phyloP scores from a whole-genome alignment of 2,797 vertebrate species.

The Anas flavirostris region DNA sequence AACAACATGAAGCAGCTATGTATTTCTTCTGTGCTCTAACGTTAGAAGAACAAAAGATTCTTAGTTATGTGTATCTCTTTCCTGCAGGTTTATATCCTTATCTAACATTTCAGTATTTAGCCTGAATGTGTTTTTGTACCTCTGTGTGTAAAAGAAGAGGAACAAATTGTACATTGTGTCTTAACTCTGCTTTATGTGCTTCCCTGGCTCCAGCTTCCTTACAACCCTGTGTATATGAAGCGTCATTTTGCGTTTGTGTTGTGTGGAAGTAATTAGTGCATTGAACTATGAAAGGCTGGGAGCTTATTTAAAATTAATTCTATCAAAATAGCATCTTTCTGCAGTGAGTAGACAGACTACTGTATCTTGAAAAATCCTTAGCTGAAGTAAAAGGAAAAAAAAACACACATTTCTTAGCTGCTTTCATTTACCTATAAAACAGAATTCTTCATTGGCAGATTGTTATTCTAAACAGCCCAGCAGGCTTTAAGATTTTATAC shows the following conservation, averaged over 20 bases:
- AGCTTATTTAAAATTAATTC: constrained; percentile 70
- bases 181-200: neutral
- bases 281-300: constrained; percentile 36
- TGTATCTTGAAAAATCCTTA: neutral
- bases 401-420: neutral
- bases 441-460: neutral
- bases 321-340: constrained; percentile 44
- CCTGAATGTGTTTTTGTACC: neutral
- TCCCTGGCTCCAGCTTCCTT: neutral
- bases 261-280: constrained; percentile 59
- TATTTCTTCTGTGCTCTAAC: neutral
- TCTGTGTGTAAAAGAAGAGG: neutral
- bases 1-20: neutral
- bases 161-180: neutral
- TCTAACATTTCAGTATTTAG: neutral
- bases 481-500: neutral
- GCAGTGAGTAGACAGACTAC: neutral
- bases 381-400: neutral
- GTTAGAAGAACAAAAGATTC: constrained; percentile 17
- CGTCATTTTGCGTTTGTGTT: neutral
- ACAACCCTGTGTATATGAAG: neutral
- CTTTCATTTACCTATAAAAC: neutral
- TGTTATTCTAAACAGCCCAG: neutral
- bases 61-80: neutral
- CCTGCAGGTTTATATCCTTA: neutral